Evolutionary conservation across 2,797 vertebrate species (phyloP).

Genomic region (Alfaro cultratus): DNA sequence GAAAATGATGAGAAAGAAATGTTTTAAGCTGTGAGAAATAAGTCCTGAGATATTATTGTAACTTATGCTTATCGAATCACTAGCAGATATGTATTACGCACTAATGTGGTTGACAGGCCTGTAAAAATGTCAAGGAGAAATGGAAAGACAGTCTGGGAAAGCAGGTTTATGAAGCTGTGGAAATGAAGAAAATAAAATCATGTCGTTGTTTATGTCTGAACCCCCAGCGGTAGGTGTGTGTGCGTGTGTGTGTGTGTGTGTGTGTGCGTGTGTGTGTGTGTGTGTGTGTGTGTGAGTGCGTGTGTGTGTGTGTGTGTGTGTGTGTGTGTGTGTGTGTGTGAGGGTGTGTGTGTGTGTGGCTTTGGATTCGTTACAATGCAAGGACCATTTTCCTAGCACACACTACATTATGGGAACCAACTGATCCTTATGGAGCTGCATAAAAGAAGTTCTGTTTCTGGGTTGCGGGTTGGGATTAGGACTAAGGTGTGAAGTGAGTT

Average conservation of each 20-base stretch:
- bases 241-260: constrained; percentile 33
- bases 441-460: no score
- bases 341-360: constrained; percentile 1
- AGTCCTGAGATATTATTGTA: background rate
- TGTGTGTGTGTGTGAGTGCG: constrained; percentile 1
- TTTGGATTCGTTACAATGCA: no score
- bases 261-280: constrained; percentile 18
- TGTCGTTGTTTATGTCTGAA: constrained; percentile 62
- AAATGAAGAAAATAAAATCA: constrained; percentile 61
- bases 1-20: background rate
- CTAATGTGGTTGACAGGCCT: background rate
- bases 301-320: constrained; percentile 10
- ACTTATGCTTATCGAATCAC: background rate
- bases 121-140: constrained; percentile 6
- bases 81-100: background rate
- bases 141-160: constrained; percentile 42
- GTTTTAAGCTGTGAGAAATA: background rate
- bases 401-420: no score
- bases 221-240: constrained; percentile 27
- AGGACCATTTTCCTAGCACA: no score
- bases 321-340: constrained; percentile 40
- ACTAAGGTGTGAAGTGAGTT: no score
- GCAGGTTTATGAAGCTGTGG: constrained; percentile 31
- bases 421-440: no score
- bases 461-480: no score